These are phyloP conservation scores for Lumbricus terrestris DNA, from an alignment of 2,888 invertebrate species.

Conservation along the genomic window DNA sequence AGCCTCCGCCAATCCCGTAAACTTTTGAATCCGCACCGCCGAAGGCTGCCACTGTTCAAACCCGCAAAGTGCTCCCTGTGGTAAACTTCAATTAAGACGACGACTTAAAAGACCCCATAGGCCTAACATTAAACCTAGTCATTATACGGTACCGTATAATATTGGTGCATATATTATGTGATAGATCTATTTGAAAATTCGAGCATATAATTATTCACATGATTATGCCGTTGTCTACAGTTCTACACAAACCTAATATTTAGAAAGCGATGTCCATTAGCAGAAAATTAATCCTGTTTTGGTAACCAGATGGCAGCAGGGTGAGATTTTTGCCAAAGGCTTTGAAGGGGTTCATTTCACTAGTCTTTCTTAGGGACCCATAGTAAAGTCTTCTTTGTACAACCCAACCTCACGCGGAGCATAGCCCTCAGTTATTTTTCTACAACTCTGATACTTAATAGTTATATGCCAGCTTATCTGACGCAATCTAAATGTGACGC, in stretches of 20 bases:
- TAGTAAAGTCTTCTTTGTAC: no score
- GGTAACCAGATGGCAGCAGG: neutral
- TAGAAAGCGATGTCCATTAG: neutral
- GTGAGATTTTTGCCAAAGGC: no score
- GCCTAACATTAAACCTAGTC: neutral
- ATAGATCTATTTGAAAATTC: neutral
- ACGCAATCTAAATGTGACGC: neutral
- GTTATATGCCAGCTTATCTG: neutral
- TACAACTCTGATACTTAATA: no score
- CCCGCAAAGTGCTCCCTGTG: neutral
- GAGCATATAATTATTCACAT: neutral
- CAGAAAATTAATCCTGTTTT: neutral
- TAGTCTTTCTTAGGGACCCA: no score
- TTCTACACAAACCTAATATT: neutral
- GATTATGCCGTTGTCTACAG: neutral
- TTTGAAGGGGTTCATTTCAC: no score
- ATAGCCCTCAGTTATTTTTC: no score
- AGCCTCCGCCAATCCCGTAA: neutral
- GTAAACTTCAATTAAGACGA: neutral
- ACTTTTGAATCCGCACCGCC: neutral
- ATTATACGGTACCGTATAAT: no score
- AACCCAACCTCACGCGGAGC: no score
- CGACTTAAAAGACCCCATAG: no score
- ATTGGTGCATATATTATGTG: no score
- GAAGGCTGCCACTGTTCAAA: neutral